Percentiles rank a stretch among this genome's conserved stretches.
Evolutionary conservation across 2,888 invertebrate species (phyloP).

Genomic region (Syrista parreyssii): DNA sequence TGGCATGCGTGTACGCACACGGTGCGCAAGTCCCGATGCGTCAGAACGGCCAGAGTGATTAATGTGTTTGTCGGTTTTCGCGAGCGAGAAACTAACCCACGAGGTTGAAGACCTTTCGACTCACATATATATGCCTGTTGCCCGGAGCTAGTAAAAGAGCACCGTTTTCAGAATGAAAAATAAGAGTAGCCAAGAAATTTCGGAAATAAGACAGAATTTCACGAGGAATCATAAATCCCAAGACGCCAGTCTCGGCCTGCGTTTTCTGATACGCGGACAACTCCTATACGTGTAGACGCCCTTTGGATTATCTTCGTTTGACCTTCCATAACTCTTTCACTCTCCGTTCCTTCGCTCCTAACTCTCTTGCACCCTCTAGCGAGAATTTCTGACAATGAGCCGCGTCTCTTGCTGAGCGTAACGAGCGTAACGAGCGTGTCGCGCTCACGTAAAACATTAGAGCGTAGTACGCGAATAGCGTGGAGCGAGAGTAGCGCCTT

Average conservation of each 20-base stretch:
- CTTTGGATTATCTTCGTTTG: neutral
- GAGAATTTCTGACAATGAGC: neutral
- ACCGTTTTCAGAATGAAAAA: neutral
- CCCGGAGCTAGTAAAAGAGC: neutral
- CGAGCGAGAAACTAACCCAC: neutral
- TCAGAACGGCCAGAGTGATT: slow-evolving; percentile 2
- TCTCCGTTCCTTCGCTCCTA: neutral
- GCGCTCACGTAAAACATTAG: neutral
- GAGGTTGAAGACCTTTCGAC: slow-evolving; percentile 6
- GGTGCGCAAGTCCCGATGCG: neutral
- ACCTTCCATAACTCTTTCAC: neutral
- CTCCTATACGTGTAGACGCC: neutral
- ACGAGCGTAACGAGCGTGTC: neutral
- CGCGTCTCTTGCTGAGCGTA: neutral
- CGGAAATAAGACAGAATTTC: neutral
- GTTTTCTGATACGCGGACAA: neutral
- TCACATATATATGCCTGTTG: neutral
- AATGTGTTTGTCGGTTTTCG: slow-evolving; percentile 11
- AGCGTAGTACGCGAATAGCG: neutral
- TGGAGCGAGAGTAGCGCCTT: neutral
- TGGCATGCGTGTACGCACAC: neutral
- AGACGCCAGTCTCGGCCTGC: neutral
- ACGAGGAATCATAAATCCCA: neutral
- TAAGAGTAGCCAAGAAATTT: neutral
- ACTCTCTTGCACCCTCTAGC: neutral